Evolutionary conservation across 2,888 invertebrate genomes (phyloP).

Genomic region (Boloria selene): DNA sequence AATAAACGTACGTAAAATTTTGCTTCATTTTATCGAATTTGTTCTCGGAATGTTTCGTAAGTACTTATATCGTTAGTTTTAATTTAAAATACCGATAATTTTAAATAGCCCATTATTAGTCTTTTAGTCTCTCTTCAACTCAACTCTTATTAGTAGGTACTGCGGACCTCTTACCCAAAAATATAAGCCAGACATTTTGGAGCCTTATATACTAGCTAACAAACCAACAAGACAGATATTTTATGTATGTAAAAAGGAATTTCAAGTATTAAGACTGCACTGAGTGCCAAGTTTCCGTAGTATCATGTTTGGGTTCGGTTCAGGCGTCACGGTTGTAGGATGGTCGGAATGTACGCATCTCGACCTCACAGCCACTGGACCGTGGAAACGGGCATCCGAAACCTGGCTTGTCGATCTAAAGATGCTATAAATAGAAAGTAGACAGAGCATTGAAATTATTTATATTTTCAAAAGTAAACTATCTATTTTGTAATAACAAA

Average conservation of each 20-base stretch:
- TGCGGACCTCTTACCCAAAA: no score
- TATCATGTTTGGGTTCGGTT: constrained; percentile 5
- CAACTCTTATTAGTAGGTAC: no score
- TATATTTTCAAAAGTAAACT: no score
- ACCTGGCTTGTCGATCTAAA: constrained; percentile 7
- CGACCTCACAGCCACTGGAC: constrained; percentile 18
- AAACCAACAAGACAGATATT: no score
- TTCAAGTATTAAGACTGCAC: not conserved
- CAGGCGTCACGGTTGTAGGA: constrained; percentile 20
- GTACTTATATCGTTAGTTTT: not conserved
- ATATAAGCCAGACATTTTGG: no score
- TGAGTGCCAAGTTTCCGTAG: not conserved
- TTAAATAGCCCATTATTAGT: no score
- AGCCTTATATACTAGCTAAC: no score
- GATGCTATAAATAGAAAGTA: constrained; percentile 8
- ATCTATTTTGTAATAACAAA: no score
- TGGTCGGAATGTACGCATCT: constrained; percentile 20
- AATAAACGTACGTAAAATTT: constrained; percentile 7
- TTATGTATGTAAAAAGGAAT: not conserved
- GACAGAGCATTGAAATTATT: not conserved
- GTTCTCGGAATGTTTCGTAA: constrained; percentile 11
- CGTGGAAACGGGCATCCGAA: not conserved
- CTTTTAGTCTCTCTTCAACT: no score
- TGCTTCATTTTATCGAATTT: not conserved
- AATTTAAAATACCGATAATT: no score